Conservation (phyloP, 2,888 invertebrate species). For the Brachyptera risi region DNA sequence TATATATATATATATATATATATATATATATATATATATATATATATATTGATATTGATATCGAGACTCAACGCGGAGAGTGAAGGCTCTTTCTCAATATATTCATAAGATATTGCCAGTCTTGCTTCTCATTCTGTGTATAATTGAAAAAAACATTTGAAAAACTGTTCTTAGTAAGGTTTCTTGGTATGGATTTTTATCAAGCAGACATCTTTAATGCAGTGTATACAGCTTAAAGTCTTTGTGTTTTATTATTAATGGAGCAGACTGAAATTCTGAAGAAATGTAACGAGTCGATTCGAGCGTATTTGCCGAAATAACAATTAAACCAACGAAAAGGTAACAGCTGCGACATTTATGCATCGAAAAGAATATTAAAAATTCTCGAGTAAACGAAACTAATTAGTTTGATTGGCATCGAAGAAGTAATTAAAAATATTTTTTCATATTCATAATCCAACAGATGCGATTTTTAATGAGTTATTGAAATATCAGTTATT, state of each 20-base stretch:
- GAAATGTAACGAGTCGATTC: slow-evolving; percentile 3
- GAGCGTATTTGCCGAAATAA: slow-evolving; percentile 8
- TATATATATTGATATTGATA: too few species aligned
- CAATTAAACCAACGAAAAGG: not conserved
- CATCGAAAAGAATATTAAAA: not conserved
- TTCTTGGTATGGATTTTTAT: not conserved
- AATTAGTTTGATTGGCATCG: slow-evolving; percentile 10
- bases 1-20: too few species aligned
- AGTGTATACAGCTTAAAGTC: slow-evolving; percentile 15
- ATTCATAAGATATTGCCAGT: too few species aligned
- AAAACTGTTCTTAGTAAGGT: not conserved
- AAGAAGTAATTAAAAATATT: not conserved
- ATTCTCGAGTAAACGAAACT: not conserved
- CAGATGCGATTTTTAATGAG: not conserved
- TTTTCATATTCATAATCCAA: not conserved
- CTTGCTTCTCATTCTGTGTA: too few species aligned
- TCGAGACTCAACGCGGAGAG: too few species aligned
- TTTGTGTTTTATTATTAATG: slow-evolving; percentile 14
- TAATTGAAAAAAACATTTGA: too few species aligned
- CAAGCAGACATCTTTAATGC: not conserved
- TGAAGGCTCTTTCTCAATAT: too few species aligned
- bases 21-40: too few species aligned
- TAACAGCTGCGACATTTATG: not conserved
- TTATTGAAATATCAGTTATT: not conserved
- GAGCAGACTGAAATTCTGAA: not conserved